phyloP scores from a whole-genome alignment of 2,113 vertebrate genomes.

The Silurus meridionalis region DNA sequence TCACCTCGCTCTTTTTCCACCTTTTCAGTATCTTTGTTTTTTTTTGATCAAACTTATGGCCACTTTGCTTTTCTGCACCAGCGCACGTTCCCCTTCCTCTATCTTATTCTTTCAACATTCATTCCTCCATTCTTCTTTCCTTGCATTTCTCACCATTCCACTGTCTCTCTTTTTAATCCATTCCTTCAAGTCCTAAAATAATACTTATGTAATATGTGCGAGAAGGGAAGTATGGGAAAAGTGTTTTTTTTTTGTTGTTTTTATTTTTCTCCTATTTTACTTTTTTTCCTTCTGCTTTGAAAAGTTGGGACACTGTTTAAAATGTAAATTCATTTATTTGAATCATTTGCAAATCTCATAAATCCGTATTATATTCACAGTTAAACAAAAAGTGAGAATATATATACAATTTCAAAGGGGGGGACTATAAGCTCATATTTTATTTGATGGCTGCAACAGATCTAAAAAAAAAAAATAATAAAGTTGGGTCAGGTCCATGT shows the following conservation, averaged over 20 bases:
- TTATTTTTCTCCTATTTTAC: neutral
- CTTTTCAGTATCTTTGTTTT: neutral
- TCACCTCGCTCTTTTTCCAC: neutral
- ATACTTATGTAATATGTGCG: neutral
- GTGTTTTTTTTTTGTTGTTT: neutral
- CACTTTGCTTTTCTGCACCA: neutral
- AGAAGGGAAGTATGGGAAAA: neutral
- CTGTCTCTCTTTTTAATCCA: neutral
- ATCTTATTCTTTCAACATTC: neutral
- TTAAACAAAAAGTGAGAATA: too few species aligned
- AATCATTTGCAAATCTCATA: too few species aligned
- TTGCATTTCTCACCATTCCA: constrained; percentile 25
- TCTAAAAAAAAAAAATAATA: too few species aligned
- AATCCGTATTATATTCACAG: too few species aligned
- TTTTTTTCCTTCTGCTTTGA: neutral
- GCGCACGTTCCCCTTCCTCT: neutral
- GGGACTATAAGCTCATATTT: too few species aligned
- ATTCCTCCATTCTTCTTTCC: neutral
- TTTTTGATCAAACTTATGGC: neutral
- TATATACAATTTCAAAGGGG: too few species aligned
- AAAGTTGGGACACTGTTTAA: too few species aligned
- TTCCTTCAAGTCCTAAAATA: constrained; percentile 8
- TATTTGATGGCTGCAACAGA: too few species aligned
- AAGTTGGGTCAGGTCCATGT: too few species aligned
- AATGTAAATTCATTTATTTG: too few species aligned